These are phyloP conservation scores for Ellobium chinense DNA, from an alignment of 2,888 invertebrate genomes.

Conservation along the genomic window DNA sequence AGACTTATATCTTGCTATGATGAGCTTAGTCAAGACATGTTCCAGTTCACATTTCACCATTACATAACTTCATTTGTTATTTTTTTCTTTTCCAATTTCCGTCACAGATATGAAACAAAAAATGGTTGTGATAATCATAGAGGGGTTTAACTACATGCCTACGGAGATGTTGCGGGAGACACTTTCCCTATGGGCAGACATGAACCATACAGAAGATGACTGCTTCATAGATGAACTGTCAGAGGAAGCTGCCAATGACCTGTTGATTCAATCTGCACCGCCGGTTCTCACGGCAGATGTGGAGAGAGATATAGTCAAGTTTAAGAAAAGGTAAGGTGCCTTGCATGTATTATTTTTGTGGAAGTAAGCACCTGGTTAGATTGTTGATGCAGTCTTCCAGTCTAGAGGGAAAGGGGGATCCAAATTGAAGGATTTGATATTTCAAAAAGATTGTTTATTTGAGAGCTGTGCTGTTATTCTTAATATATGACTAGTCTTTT, in stretches of 20 bases:
- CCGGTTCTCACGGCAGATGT: slow-evolving; percentile 79
- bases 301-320: slow-evolving; percentile 34
- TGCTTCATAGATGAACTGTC: slow-evolving; percentile 84
- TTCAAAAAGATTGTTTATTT: too few species aligned
- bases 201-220: slow-evolving; percentile 19
- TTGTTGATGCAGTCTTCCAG: too few species aligned
- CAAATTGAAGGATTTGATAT: too few species aligned
- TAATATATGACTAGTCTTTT: too few species aligned
- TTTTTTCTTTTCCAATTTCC: not conserved
- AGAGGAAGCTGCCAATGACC: slow-evolving; percentile 88
- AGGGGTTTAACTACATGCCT: slow-evolving; percentile 44
- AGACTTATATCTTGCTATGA: too few species aligned
- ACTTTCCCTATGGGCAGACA: slow-evolving; percentile 44
- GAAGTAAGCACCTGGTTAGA: too few species aligned
- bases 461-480: too few species aligned
- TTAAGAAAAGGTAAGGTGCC: slow-evolving; percentile 41
- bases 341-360: too few species aligned
- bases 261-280: slow-evolving; percentile 88
- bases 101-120: slow-evolving; percentile 62
- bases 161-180: slow-evolving; percentile 44
- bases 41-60: too few species aligned
- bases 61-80: too few species aligned
- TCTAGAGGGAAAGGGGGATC: too few species aligned
- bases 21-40: too few species aligned
- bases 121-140: slow-evolving; percentile 62